Conservation (phyloP, 2,113 vertebrate genomes). For the Plecturocebus donacophilus region DNA sequence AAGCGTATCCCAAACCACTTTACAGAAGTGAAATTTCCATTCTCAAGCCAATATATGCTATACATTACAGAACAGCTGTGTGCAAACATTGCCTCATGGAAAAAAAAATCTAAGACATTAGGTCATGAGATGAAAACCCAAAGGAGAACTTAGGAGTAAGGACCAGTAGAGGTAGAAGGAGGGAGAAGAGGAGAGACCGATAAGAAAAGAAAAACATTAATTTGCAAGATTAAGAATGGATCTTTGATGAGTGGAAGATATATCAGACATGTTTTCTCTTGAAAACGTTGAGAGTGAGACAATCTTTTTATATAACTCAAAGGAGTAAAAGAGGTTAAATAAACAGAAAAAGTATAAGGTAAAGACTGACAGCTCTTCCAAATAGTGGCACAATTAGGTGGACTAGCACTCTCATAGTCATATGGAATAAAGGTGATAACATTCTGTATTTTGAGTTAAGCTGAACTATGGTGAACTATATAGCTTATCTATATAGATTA, state of each 20-base stretch:
- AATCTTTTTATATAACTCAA: background rate
- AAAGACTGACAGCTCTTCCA: background rate
- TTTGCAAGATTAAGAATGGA: conserved; percentile 24
- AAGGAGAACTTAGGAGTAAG: conserved; percentile 36
- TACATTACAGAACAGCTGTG: conserved; percentile 78
- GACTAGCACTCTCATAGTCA: background rate
- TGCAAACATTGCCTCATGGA: conserved; percentile 72
- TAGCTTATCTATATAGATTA: background rate
- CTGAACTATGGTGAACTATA: background rate
- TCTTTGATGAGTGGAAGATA: background rate
- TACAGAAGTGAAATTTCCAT: conserved; percentile 75
- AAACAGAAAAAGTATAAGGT: background rate
- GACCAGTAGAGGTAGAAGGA: background rate
- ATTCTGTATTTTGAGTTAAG: background rate
- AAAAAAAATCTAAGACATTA: conserved; percentile 65
- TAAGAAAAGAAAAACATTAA: background rate
- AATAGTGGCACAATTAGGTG: background rate
- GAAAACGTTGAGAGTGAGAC: background rate
- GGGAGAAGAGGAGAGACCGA: background rate
- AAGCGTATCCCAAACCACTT: conserved; percentile 79
- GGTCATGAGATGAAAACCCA: conserved; percentile 71
- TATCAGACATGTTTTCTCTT: background rate
- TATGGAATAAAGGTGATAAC: conserved; percentile 22
- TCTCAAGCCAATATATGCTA: conserved; percentile 75
- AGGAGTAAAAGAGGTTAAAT: conserved; percentile 12